A percentile compares a stretch with the other conserved stretches of the same genome.
Evolutionary conservation across 2,113 vertebrate species (phyloP).

Genomic region (Prionailurus bengalensis): DNA sequence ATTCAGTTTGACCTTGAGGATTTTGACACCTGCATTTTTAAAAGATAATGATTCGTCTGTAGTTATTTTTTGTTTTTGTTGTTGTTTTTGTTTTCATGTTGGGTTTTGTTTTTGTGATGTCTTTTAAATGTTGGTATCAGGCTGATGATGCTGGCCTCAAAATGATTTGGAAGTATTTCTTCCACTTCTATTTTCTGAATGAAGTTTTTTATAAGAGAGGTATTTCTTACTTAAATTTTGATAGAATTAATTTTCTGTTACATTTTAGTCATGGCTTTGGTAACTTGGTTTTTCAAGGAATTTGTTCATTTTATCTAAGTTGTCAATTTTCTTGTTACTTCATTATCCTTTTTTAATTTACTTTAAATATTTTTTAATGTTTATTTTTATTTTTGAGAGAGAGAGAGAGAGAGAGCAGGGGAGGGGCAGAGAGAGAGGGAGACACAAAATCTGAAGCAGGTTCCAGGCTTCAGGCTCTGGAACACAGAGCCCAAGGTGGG

Average conservation of each 20-base stretch:
- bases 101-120: background rate
- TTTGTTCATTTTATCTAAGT: background rate
- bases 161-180: background rate
- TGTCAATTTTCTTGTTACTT: background rate
- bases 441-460: no score
- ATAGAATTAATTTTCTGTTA: conserved; percentile 3
- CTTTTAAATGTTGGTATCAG: background rate
- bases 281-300: background rate
- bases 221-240: conserved; percentile 5
- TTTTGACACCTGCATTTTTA: background rate
- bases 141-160: background rate
- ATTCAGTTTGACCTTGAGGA: background rate
- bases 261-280: background rate
- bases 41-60: background rate
- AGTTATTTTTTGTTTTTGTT: background rate
- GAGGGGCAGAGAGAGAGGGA: no score
- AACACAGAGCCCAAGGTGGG: no score
- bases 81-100: background rate
- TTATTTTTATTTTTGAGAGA: no score
- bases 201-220: background rate
- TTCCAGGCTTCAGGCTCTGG: no score
- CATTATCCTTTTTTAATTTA: background rate
- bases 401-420: no score
- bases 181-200: conserved; percentile 5
- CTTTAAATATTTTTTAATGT: no score